These are phyloP conservation scores for Anhinga anhinga DNA, from an alignment of 2,113 vertebrate genomes.

Conservation along the genomic window DNA sequence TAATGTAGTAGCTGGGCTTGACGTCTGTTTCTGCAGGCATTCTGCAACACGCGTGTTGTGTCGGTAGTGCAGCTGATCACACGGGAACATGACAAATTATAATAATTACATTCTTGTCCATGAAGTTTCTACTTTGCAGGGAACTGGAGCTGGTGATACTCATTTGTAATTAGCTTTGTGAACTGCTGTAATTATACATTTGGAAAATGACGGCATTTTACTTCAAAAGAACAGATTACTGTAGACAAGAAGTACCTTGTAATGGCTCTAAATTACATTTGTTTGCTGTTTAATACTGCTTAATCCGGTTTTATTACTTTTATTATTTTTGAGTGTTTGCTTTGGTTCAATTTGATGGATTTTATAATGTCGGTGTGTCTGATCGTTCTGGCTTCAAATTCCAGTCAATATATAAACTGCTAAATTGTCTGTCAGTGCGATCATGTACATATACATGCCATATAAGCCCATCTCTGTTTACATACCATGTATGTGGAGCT, in stretches of 20 bases:
- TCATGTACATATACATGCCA: accelerated
- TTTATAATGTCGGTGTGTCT: accelerated
- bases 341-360: background rate
- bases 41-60: accelerated
- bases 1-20: background rate
- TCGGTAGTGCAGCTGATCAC: background rate
- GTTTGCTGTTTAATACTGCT: background rate
- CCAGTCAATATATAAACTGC: background rate
- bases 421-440: background rate
- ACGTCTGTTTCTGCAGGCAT: background rate
- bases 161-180: background rate
- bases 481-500: background rate
- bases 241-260: background rate
- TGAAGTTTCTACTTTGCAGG: background rate
- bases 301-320: background rate
- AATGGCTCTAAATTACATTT: background rate
- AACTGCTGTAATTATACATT: background rate
- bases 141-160: background rate
- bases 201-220: background rate
- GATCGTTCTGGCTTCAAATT: background rate
- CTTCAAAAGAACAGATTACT: background rate
- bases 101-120: background rate
- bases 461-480: background rate
- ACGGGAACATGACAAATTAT: background rate
- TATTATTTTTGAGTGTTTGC: background rate